Evolutionary conservation across 2,113 vertebrate species (phyloP).

Genomic region (Deroptyus accipitrinus): DNA sequence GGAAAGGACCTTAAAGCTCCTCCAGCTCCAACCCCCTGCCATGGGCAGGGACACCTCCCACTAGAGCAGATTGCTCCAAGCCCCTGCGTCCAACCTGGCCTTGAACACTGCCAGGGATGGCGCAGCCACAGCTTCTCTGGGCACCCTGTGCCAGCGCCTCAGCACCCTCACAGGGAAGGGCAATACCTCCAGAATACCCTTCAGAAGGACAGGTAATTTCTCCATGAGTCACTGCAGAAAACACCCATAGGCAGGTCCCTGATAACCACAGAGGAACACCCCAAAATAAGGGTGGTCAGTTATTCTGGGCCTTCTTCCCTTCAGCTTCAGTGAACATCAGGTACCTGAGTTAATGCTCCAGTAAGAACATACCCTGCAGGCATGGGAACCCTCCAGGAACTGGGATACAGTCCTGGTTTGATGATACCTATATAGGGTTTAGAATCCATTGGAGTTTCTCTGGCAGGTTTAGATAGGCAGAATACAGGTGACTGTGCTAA

Average conservation of each 20-base stretch:
- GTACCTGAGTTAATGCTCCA: not conserved
- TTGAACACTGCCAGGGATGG: not conserved
- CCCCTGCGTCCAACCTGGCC: no score
- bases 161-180: not conserved
- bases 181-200: not conserved
- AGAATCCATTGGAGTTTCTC: not conserved
- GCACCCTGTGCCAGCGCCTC: not conserved
- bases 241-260: not conserved
- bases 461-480: not conserved
- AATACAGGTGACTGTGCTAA: not conserved
- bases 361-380: not conserved
- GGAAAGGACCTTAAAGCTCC: not conserved
- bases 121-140: not conserved
- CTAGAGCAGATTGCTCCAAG: not conserved
- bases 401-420: not conserved
- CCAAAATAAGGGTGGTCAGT: not conserved
- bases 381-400: not conserved
- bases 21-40: not conserved
- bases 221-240: not conserved
- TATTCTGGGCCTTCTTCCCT: not conserved
- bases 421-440: fast-evolving
- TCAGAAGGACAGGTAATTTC: not conserved
- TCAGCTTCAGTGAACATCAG: not conserved
- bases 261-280: not conserved
- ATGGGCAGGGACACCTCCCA: not conserved